Conservation (phyloP, 2,113 vertebrate species). For the Triplophysa tibetana region DNA sequence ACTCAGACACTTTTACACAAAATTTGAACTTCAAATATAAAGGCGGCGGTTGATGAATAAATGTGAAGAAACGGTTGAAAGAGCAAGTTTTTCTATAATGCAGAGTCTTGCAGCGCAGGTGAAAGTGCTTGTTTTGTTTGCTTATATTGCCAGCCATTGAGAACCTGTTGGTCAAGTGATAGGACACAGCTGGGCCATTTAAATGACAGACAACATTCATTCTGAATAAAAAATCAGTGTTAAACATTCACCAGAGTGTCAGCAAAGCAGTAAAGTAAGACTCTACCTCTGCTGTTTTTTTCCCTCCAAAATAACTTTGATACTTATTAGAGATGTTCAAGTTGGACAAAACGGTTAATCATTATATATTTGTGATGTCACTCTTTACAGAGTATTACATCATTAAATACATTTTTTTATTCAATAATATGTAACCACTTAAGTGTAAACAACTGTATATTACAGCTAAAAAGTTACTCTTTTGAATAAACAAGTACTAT, state of each 20-base stretch:
- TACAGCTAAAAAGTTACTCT: too few species aligned
- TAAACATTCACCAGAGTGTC: neutral
- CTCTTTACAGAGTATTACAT: too few species aligned
- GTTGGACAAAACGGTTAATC: neutral
- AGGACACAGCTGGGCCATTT: conserved; percentile 44
- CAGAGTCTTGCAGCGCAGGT: conserved; percentile 34
- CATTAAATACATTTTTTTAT: too few species aligned
- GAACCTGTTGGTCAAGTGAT: conserved; percentile 43
- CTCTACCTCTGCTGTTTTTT: neutral
- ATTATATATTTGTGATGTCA: neutral
- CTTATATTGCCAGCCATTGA: conserved; percentile 16
- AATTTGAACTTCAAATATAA: conserved; percentile 20
- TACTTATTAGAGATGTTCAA: neutral
- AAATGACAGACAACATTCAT: conserved; percentile 56
- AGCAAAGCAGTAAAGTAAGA: neutral
- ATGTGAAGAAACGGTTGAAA: neutral
- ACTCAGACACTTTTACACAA: neutral
- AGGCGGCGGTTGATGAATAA: neutral
- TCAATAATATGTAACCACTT: too few species aligned
- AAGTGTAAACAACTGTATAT: too few species aligned
- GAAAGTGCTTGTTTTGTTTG: conserved; percentile 44
- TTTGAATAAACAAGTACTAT: too few species aligned
- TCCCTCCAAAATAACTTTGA: neutral
- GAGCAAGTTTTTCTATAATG: conserved; percentile 23
- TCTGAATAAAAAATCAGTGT: conserved; percentile 28